A percentile compares a stretch with the other conserved stretches of the same genome.
Evolutionary conservation across 2,888 invertebrate genomes (phyloP).

Genomic region (Patella pellucida): DNA sequence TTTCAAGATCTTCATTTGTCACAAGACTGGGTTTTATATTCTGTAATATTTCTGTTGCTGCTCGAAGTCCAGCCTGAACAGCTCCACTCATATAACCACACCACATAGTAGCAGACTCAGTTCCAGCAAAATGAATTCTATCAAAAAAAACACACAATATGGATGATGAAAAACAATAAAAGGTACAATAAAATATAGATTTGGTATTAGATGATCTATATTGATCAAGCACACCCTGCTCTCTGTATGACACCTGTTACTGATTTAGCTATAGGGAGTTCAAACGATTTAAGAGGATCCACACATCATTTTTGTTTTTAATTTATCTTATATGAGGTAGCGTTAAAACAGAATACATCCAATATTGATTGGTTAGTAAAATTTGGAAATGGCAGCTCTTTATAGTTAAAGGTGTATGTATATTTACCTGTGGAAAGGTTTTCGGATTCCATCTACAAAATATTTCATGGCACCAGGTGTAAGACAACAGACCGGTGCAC

Average conservation of each 20-base stretch:
- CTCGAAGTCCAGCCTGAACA: conserved; percentile 65
- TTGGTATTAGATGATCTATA: too few species aligned
- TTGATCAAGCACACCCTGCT: background rate
- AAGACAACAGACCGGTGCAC: conserved; percentile 65
- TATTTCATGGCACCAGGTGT: conserved; percentile 63
- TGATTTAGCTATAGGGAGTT: background rate
- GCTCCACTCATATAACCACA: conserved; percentile 70
- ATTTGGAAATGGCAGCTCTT: too few species aligned
- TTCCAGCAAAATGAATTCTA: conserved; percentile 69
- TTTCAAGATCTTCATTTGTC: conserved; percentile 43
- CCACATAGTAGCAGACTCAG: conserved; percentile 68
- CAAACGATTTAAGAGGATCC: too few species aligned
- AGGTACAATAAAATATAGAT: background rate
- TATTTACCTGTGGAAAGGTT: conserved; percentile 60
- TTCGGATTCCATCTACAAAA: conserved; percentile 55
- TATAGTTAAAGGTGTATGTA: background rate
- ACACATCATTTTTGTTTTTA: too few species aligned
- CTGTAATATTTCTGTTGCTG: conserved; percentile 65
- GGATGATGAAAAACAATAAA: background rate
- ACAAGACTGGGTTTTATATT: conserved; percentile 54
- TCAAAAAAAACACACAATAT: conserved; percentile 13
- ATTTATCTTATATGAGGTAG: too few species aligned
- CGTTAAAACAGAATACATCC: too few species aligned
- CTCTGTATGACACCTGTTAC: background rate
- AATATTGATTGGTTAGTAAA: too few species aligned